Evolutionary conservation across 2,888 invertebrate species (phyloP), one percentile per base, ranked within the genome.

Genomic region (Cyclophora punctaria): DNA sequence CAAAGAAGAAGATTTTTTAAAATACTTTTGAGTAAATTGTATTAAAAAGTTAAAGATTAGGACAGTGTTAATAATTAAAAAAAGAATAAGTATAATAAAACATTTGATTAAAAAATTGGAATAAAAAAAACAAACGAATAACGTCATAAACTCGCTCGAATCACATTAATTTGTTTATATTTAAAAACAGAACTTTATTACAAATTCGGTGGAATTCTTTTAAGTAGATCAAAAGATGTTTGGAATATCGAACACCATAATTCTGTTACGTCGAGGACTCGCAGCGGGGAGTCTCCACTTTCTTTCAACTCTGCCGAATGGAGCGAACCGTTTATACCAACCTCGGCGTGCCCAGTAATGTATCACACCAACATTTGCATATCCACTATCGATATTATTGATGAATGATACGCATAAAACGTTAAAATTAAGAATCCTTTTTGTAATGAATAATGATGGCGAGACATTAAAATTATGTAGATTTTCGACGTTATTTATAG

Each of bases 251-350:
- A 54, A 63, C 64, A 64, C 65, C 63, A 71, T 69, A 67, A 71
- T 74, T 73, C 67, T 71, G 71, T 69, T 73, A 72, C 67, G 72
- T 66, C 62, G 72, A 73, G 75, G 75, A 75, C 75, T 69, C 81
- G 54, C 83, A 57, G 56, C 82, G 79, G 82, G 83, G 79, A 66
- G 83, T 67, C 73, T 62, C 68, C 75, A 76, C 77, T 78, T 78
- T 78, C 83, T 83, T 85, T 85, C 59, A 80, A 78, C 73, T 75
- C 71, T 62, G 75, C 81, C 83, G 83, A 78, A 72, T 56, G 47
- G 20, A 20, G 20, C 20, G 20, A 20, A 20, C 20, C 20, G 20
- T 20, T 20, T 20, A 58, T 58, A 62, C 37, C 5, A 58, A 58
- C 59, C 62, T 58, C 55, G 54, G 53, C 53, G 55, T 57, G 52